Conservation (phyloP, 2,888 invertebrate species). For the Mesorhabditis sp. region DNA sequence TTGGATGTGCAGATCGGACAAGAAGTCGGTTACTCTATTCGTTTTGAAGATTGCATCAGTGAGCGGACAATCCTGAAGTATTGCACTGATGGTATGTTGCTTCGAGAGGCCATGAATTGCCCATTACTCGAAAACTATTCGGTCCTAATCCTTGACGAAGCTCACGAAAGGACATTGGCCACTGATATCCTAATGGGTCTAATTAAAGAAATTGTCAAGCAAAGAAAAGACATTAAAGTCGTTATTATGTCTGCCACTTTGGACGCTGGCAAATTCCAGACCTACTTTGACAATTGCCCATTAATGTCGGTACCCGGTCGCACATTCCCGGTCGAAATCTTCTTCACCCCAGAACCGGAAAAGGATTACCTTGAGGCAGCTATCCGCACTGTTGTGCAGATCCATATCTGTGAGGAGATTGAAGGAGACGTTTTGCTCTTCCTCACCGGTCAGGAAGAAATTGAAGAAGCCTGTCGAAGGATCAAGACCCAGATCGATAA, state of each 20-base stretch:
- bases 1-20: constrained; percentile 85
- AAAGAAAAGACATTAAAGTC: constrained; percentile 84
- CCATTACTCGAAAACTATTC: constrained; percentile 92
- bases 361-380: constrained; percentile 94
- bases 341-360: constrained; percentile 97
- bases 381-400: constrained; percentile 90
- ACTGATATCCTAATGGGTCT: constrained; percentile 99
- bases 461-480: constrained; percentile 95
- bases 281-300: constrained; percentile 95
- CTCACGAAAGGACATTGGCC: constrained; percentile 94
- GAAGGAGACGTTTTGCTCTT: constrained; percentile 84
- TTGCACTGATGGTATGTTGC: constrained; percentile 75
- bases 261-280: constrained; percentile 95
- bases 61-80: constrained; percentile 85
- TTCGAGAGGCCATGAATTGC: constrained; percentile 97
- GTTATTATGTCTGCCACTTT: constrained; percentile 98
- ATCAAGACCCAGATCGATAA: constrained; percentile 92
- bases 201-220: constrained; percentile 82
- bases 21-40: constrained; percentile 90
- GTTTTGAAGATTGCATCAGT: constrained; percentile 97
- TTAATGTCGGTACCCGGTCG: constrained; percentile 95
- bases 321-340: constrained; percentile 91
- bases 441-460: constrained; percentile 80
- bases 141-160: constrained; percentile 91
- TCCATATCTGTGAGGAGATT: constrained; percentile 75